Evolutionary conservation across 2,797 vertebrate species (phyloP).

Genomic region (Ambastaia sidthimunki): DNA sequence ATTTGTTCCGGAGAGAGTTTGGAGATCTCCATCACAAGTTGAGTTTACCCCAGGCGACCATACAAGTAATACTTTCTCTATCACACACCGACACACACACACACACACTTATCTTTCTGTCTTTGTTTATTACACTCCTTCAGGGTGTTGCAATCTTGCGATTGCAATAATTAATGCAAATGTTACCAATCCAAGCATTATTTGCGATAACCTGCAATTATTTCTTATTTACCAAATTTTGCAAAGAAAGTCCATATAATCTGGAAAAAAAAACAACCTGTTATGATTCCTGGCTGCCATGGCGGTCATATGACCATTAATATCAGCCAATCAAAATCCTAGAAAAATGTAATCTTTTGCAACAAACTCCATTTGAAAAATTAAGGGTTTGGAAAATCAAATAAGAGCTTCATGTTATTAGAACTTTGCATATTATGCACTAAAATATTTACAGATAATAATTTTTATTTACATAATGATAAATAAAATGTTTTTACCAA

Average conservation of each 20-base stretch:
- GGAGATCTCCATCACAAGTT: background rate
- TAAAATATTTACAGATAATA: too few relatives aligned
- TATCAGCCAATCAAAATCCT: too few relatives aligned
- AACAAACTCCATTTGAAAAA: too few relatives aligned
- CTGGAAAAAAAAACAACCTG: too few relatives aligned
- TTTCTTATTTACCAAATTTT: background rate
- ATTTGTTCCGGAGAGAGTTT: constrained; percentile 27
- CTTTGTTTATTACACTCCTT: constrained; percentile 18
- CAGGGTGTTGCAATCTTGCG: constrained; percentile 1
- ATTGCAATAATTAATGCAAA: background rate
- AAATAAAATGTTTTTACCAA: too few relatives aligned
- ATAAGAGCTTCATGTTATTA: too few relatives aligned
- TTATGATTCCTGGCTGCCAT: background rate
- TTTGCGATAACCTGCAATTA: background rate
- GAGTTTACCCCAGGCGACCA: background rate
- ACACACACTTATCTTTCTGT: background rate
- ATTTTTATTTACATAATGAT: too few relatives aligned
- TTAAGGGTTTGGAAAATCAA: too few relatives aligned
- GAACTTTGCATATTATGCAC: too few relatives aligned
- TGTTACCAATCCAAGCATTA: constrained; percentile 1
- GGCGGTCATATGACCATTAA: too few relatives aligned
- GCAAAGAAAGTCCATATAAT: background rate
- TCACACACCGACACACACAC: background rate
- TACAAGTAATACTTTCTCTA: constrained; percentile 21
- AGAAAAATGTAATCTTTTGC: too few relatives aligned